phyloP scores from a whole-genome alignment of 2,888 invertebrate genomes.

The Amiota communis region DNA sequence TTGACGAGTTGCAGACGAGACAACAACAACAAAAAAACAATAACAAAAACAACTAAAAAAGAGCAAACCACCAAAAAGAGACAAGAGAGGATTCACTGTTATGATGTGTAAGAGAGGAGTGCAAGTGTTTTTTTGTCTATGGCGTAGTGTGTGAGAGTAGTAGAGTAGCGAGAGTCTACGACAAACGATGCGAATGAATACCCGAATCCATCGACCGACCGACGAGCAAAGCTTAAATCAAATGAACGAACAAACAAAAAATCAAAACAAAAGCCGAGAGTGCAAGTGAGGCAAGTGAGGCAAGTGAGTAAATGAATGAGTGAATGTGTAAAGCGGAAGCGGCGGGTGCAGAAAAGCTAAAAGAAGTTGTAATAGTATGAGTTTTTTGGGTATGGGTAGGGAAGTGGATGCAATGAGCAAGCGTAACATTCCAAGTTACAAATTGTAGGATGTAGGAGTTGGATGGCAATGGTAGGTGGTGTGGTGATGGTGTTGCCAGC shows the following conservation, averaged over 20 bases:
- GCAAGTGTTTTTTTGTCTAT: too few relatives aligned
- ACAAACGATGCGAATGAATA: conserved; percentile 11
- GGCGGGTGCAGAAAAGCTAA: conserved; percentile 19
- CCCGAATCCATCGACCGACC: too few relatives aligned
- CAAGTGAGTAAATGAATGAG: too few relatives aligned
- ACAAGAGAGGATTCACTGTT: too few relatives aligned
- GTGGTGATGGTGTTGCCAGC: too few relatives aligned
- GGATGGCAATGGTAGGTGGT: conserved; percentile 21
- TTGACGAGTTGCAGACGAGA: conserved; percentile 33
- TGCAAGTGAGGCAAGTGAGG: conserved; percentile 33
- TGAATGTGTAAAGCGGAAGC: not conserved
- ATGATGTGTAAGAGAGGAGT: too few relatives aligned
- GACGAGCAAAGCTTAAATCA: not conserved
- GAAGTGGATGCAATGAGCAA: conserved; percentile 32
- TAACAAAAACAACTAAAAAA: conserved; percentile 25
- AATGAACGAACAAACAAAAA: conserved; percentile 34
- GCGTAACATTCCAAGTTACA: conserved; percentile 58
- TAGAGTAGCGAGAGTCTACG: too few relatives aligned
- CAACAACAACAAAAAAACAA: not conserved
- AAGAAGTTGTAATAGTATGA: not conserved
- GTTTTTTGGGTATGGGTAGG: conserved; percentile 12
- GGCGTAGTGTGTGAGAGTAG: too few relatives aligned
- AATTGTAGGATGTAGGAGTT: conserved; percentile 46
- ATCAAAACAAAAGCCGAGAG: conserved; percentile 39
- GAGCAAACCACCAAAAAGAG: conserved; percentile 5